Conservation (phyloP, 2,113 vertebrate genomes). For the Motacilla alba region DNA sequence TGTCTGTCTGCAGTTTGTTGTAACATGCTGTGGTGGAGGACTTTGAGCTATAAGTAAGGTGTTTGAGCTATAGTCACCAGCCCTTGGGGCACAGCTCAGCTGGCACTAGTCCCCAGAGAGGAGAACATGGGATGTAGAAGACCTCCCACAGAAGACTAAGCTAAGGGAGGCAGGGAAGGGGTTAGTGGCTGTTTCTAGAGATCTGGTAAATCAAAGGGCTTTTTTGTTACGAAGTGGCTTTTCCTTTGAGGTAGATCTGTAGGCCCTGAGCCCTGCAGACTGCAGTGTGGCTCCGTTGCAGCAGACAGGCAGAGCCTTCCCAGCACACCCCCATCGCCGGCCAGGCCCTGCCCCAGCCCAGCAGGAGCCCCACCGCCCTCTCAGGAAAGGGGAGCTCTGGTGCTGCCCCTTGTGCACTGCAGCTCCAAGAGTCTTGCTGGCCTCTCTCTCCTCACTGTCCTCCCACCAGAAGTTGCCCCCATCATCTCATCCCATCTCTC, state of each 20-base stretch:
- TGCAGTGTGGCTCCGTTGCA: accelerated
- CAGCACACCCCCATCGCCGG: accelerated
- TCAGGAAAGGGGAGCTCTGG: background rate
- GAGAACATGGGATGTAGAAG: background rate
- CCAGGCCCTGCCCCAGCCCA: background rate
- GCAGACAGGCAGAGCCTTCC: background rate
- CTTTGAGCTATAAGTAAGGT: background rate
- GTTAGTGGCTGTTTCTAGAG: background rate
- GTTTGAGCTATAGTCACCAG: background rate
- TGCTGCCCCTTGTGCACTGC: background rate
- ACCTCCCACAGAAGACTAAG: background rate
- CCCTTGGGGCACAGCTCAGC: background rate
- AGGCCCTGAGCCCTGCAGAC: background rate
- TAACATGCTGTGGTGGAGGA: background rate
- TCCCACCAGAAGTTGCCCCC: background rate
- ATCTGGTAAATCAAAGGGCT: background rate
- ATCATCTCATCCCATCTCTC: background rate
- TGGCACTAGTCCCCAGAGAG: background rate
- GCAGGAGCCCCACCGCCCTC: background rate
- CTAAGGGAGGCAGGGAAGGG: background rate
- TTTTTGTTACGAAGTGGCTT: background rate
- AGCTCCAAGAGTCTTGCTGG: background rate
- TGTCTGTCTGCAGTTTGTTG: background rate
- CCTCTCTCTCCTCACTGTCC: background rate
- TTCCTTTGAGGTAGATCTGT: background rate